Base-by-base conservation (phyloP, 1,140 invertebrate genomes). In the Dendrolimus punctatus region DNA sequence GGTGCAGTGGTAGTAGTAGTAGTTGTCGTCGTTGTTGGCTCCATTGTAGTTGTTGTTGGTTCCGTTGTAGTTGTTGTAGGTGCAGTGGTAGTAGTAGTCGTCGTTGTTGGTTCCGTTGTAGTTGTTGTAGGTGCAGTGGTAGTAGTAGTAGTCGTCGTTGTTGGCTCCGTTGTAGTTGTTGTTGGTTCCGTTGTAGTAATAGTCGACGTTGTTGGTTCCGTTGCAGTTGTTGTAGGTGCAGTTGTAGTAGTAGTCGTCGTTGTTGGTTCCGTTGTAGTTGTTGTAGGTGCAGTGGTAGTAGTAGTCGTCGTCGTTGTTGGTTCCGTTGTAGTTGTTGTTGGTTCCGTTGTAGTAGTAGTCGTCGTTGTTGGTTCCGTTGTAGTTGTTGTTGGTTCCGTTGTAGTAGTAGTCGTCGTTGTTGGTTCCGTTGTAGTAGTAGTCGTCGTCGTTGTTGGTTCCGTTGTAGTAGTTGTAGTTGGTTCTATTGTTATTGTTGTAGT, bases 41-140 rank as follows among this genome's bases (percentile, higher is more conserved):
- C 55, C 7, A 57, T 53, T 4, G 42, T 54, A 36, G 54, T 53
- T 40, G 42, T 41, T 5, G n/a, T 57, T n/a, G 52, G 49, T 23
- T 23, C 23, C 23, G 23, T 23, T 23, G 23, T 23, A 23, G 23
- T 23, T 23, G 23, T 23, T 23, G 48, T 55, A 10, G 40, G 47
- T 8, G 49, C 45, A 0, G 40, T 37, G 42, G 54, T 46, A 2
- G 40, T 53, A 10, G 56, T 47, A 8, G 46, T 38, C 1, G 44
- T 40, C 40, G 55, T 46, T 8, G 49, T 55, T 39, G 54, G 40
- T 40, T 58, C 55, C 23, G 23, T 23, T 40, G 46, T 38, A n/a
- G 55, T 55, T 47, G 62, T 52, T 6, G 49, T 40, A 5, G 10
- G 37, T 4, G 44, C 48, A 9, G 47, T 23, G 23, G 23, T 23